These are phyloP conservation scores for Tragelaphus strepsiceros DNA, from an alignment of 2,113 vertebrate species.

Conservation along the genomic window DNA sequence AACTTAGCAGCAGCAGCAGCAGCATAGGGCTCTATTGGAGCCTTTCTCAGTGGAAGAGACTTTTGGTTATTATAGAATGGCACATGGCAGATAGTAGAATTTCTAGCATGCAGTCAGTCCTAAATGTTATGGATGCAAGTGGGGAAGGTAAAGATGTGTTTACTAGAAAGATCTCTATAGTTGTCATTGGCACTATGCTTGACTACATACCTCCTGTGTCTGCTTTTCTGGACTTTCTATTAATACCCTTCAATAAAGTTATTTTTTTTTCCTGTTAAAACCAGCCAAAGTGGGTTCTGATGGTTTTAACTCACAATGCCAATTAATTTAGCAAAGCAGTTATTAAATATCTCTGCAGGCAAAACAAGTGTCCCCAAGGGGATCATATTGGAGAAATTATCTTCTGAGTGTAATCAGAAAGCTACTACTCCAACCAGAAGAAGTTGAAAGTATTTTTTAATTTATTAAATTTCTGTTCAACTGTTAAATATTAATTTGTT, in stretches of 20 bases:
- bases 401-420: neutral
- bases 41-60: neutral
- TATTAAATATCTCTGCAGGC: neutral
- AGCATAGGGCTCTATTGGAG: neutral
- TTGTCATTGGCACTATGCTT: neutral
- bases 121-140: neutral
- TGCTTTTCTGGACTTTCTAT: neutral
- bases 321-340: neutral
- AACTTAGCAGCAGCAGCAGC: too few relatives aligned
- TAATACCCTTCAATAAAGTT: neutral
- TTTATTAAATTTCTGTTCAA: neutral
- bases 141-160: neutral
- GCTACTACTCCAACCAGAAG: neutral
- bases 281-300: neutral
- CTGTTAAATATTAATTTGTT: neutral
- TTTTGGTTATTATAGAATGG: neutral
- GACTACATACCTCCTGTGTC: neutral
- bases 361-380: neutral
- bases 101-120: neutral
- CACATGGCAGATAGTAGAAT: too few relatives aligned
- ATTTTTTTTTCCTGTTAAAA: neutral
- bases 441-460: neutral
- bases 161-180: neutral
- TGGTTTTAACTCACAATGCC: neutral
- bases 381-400: neutral